Evolutionary conservation across 2,797 vertebrate species (phyloP).

Genomic region (Threskiornis aethiopicus): DNA sequence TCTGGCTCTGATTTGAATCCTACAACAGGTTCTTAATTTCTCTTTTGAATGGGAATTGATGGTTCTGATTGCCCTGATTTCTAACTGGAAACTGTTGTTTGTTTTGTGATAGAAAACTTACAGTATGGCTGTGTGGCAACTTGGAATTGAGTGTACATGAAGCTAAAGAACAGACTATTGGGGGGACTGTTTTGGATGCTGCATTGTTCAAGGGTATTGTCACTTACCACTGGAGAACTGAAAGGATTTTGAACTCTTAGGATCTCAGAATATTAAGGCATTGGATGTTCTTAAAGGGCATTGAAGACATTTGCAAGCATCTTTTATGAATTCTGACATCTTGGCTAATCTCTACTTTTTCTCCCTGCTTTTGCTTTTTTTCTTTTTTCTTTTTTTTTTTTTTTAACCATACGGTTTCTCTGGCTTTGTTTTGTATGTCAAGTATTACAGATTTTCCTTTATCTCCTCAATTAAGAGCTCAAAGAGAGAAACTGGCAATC

Average conservation of each 20-base stretch:
- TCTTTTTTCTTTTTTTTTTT: no score
- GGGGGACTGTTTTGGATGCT: neutral
- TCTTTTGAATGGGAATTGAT: neutral
- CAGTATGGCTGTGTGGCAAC: neutral
- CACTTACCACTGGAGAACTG: neutral
- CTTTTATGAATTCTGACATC: neutral
- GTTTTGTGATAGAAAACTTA: neutral
- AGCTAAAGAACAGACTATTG: neutral
- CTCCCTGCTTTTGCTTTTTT: rapidly evolving
- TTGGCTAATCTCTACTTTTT: neutral
- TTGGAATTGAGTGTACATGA: neutral
- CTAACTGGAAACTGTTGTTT: neutral
- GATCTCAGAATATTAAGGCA: neutral
- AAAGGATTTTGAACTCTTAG: neutral
- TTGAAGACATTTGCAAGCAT: neutral
- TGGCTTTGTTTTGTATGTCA: neutral
- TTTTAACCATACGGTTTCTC: neutral
- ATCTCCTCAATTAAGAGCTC: neutral
- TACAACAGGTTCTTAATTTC: neutral
- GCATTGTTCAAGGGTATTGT: rapidly evolving
- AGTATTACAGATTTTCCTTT: rapidly evolving
- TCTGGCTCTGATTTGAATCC: neutral
- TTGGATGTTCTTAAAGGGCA: neutral
- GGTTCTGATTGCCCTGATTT: neutral
- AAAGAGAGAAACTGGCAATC: neutral